These are phyloP conservation scores for Struthidea cinerea DNA, from an alignment of 2,113 vertebrate species.

Conservation along the genomic window DNA sequence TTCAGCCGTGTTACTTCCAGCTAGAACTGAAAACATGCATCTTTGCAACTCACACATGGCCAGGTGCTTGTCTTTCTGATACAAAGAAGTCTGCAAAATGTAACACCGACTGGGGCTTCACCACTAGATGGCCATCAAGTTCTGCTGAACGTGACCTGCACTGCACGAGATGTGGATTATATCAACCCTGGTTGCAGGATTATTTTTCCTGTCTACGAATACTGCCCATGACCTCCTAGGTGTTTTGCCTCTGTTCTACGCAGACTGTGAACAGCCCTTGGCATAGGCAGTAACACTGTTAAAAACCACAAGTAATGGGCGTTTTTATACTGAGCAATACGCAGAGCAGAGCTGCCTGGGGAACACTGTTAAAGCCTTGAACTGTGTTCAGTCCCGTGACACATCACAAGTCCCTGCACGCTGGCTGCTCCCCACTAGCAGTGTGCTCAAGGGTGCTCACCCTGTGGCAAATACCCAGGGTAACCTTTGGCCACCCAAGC, in stretches of 20 bases:
- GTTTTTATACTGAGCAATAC: rapidly evolving
- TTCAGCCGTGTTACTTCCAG: not conserved
- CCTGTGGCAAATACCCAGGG: not conserved
- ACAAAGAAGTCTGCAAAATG: not conserved
- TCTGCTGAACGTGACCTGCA: not conserved
- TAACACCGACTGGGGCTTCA: not conserved
- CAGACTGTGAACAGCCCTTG: not conserved
- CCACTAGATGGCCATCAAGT: constrained; percentile 54
- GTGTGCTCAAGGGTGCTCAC: not conserved
- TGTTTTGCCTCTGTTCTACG: not conserved
- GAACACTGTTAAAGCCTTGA: not conserved
- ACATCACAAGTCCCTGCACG: not conserved
- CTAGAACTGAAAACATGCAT: not conserved
- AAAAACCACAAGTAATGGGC: not conserved
- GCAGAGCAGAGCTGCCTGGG: not conserved
- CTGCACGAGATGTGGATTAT: not conserved
- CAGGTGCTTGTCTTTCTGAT: not conserved
- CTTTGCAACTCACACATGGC: not conserved
- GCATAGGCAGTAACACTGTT: not conserved
- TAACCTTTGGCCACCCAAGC: not conserved
- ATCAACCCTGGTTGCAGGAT: not conserved
- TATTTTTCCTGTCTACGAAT: not conserved
- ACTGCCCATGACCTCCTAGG: not conserved
- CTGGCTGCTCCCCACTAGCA: not conserved
- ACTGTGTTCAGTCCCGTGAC: not conserved